Percentiles rank a stretch among this genome's conserved stretches.
These are phyloP conservation scores for Fregata magnificens DNA, from an alignment of 2,113 vertebrate genomes.

Conservation along the genomic window DNA sequence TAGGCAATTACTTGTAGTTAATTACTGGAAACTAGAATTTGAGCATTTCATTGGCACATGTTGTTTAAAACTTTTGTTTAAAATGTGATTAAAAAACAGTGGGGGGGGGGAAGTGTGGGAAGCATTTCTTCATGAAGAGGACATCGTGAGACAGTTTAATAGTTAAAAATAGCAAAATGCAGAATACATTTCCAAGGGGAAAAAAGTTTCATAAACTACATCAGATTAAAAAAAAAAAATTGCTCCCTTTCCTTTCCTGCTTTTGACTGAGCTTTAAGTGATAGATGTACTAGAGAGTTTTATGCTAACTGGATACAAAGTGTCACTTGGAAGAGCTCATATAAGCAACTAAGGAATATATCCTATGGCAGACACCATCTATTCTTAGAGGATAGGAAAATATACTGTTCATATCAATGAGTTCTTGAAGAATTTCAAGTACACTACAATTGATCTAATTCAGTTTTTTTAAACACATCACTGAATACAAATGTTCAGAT, in stretches of 20 bases:
- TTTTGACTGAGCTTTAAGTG: neutral
- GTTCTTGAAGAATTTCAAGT: neutral
- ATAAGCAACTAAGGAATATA: neutral
- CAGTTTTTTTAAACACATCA: neutral
- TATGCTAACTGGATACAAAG: neutral
- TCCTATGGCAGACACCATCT: neutral
- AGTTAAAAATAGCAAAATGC: neutral
- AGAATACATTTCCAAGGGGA: neutral
- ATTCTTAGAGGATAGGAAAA: neutral
- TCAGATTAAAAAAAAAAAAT: neutral
- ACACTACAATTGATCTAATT: neutral
- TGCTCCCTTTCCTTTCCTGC: neutral
- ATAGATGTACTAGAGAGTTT: neutral
- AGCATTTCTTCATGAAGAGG: neutral
- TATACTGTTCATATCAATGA: neutral
- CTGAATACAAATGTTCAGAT: neutral
- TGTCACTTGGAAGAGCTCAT: neutral
- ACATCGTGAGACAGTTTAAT: neutral
- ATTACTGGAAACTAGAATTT: neutral
- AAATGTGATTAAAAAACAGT: neutral
- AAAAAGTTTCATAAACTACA: neutral
- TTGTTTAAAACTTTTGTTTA: neutral
- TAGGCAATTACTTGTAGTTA: neutral
- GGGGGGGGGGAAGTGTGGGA: neutral
- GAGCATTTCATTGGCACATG: neutral